phyloP scores from a whole-genome alignment of 2,113 vertebrate genomes.

The Tor tambroides region DNA sequence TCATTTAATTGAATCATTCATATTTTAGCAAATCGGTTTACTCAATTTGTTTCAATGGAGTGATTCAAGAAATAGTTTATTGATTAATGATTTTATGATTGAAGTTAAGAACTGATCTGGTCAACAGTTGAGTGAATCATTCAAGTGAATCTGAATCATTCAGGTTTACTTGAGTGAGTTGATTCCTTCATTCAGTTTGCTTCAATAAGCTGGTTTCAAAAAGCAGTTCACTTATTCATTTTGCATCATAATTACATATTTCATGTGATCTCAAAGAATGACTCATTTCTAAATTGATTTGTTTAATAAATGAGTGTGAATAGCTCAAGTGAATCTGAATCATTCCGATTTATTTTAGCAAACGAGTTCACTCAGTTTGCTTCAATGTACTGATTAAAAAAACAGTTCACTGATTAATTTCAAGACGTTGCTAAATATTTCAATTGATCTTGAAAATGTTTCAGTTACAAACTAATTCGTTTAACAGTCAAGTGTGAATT shows the following conservation, averaged over 20 bases:
- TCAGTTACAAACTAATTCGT: not conserved
- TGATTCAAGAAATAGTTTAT: too few species aligned
- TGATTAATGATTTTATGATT: too few species aligned
- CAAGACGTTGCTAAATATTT: not conserved
- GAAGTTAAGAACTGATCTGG: too few species aligned
- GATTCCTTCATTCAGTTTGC: too few species aligned
- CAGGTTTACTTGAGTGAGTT: not conserved
- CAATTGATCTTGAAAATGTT: not conserved
- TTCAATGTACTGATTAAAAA: not conserved
- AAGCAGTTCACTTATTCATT: too few species aligned
- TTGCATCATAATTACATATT: too few species aligned
- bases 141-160: not conserved
- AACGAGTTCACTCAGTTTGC: not conserved
- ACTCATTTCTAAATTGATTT: not conserved
- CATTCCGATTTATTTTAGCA: not conserved
- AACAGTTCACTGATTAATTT: not conserved
- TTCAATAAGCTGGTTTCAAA: not conserved
- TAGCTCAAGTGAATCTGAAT: not conserved
- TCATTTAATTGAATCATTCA: too few species aligned
- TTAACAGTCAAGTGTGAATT: not conserved
- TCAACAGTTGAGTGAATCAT: not conserved
- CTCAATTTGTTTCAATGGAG: too few species aligned
- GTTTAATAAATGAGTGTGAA: not conserved
- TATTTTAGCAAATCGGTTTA: too few species aligned
- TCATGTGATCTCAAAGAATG: not conserved